These are phyloP conservation scores for Lepidurus arcticus DNA, from an alignment of 1,140 invertebrate genomes.

Conservation along the genomic window DNA sequence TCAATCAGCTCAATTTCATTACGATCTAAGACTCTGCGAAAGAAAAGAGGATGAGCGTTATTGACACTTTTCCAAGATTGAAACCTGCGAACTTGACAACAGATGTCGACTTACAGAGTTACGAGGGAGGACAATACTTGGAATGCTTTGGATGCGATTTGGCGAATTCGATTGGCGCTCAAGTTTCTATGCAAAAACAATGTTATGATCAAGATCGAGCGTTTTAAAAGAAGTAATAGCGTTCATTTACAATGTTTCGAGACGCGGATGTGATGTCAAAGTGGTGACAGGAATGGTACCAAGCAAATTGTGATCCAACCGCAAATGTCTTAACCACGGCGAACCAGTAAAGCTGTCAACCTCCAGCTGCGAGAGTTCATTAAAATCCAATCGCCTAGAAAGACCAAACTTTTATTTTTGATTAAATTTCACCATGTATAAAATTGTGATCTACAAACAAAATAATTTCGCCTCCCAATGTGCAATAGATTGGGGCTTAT, in stretches of 20 bases:
- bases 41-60: conserved; percentile 37
- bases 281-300: conserved; percentile 54
- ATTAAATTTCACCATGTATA: no score
- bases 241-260: conserved; percentile 41
- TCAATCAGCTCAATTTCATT: conserved; percentile 61
- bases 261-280: conserved; percentile 50
- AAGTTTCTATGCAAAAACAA: conserved; percentile 35
- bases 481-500: no score
- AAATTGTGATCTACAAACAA: no score
- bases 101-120: conserved; percentile 26
- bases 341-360: conserved; percentile 51
- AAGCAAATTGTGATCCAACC: conserved; percentile 60
- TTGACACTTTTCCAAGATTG: conserved; percentile 37
- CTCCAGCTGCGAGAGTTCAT: conserved; percentile 55
- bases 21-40: conserved; percentile 60
- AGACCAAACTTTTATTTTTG: conserved; percentile 3
- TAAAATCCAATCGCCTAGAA: conserved; percentile 61
- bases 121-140: conserved; percentile 24
- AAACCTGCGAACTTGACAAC: background rate
- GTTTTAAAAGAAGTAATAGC: conserved; percentile 17
- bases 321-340: conserved; percentile 55
- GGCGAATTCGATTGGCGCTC: conserved; percentile 37
- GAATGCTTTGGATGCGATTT: conserved; percentile 32
- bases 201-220: background rate
- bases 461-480: no score